Base-by-base conservation (phyloP, 2,888 invertebrate species). In the Eupithecia subfuscata region DNA sequence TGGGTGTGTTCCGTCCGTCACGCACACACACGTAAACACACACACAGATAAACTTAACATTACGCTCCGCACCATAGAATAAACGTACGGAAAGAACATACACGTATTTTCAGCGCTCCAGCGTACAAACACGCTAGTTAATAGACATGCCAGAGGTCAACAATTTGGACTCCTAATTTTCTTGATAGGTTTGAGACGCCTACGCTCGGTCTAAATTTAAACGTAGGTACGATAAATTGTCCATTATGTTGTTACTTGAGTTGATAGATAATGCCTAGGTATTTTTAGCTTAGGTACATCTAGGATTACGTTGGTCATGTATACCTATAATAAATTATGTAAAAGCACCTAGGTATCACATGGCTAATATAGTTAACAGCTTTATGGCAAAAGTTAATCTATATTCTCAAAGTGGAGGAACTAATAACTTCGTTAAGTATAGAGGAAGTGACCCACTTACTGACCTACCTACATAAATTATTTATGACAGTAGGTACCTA, bases 1-100 rank as follows among this genome's bases (percentile, higher is more conserved):
- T 93, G 93, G 92, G 93, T 93, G 93, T 93, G 93, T 90, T 90
- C 83, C 81, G 79, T 14, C 60, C 25, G 60, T 60, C 60, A 87
- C 85, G 80, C 87, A 86, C 86, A 85, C 85, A 84, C 83, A 78
- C 80, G 82, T 84, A 83, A 18, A 18, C 65, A 37, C 65, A 12
- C 22, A 40, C 40, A 67, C 65, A 67, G 37, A 67, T 40, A 14
- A 40, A 37, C 65, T 22, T 37, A n/a, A 3, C 7, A 40, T n/a
- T 67, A 67, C 40, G 12, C 65, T 67, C 84, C 82, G 82, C 78
- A 74, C 84, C 87, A 89, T 83, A 90, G 91, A 90, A 82, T 87
- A 88, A 82, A 79, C 75, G 68, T 78, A 76, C 75, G 81, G 79
- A 78, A 56, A 82, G 79, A 78, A 56, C 60, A 67, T 45, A 71